These are phyloP conservation scores for Hemaris fuciformis DNA, from an alignment of 2,888 invertebrate species.

Conservation along the genomic window DNA sequence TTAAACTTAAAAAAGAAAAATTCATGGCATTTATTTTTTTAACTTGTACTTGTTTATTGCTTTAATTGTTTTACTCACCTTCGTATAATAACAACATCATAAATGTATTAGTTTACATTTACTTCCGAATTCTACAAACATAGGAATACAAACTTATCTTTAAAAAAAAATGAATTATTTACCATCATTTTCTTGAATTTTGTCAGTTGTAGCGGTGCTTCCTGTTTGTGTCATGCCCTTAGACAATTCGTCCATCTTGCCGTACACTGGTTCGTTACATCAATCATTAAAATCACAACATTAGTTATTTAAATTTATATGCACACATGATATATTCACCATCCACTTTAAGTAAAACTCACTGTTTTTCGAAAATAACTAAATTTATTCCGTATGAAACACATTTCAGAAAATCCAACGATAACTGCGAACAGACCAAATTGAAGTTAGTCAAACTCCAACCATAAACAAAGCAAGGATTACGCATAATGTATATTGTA, in stretches of 20 bases:
- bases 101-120: neutral
- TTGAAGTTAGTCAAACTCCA: slow-evolving; percentile 43
- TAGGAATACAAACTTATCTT: neutral
- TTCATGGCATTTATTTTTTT: neutral
- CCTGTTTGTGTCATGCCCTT: slow-evolving; percentile 81
- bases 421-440: slow-evolving; percentile 49
- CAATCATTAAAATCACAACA: slow-evolving; percentile 74
- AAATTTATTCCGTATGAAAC: slow-evolving; percentile 65
- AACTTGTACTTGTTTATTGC: too few relatives aligned
- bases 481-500: neutral
- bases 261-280: slow-evolving; percentile 78
- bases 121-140: neutral
- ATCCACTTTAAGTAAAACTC: slow-evolving; percentile 49
- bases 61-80: neutral
- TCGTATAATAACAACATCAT: neutral
- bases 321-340: slow-evolving; percentile 55
- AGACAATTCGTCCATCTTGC: slow-evolving; percentile 82
- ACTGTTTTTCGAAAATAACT: slow-evolving; percentile 60
- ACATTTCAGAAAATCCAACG: slow-evolving; percentile 59
- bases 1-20: neutral
- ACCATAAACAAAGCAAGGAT: neutral
- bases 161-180: slow-evolving; percentile 38
- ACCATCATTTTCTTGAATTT: slow-evolving; percentile 76
- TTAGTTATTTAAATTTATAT: slow-evolving; percentile 51
- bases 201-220: slow-evolving; percentile 77